Evolutionary conservation across 2,113 vertebrate species (phyloP).

Genomic region (Puffinus mauretanicus): DNA sequence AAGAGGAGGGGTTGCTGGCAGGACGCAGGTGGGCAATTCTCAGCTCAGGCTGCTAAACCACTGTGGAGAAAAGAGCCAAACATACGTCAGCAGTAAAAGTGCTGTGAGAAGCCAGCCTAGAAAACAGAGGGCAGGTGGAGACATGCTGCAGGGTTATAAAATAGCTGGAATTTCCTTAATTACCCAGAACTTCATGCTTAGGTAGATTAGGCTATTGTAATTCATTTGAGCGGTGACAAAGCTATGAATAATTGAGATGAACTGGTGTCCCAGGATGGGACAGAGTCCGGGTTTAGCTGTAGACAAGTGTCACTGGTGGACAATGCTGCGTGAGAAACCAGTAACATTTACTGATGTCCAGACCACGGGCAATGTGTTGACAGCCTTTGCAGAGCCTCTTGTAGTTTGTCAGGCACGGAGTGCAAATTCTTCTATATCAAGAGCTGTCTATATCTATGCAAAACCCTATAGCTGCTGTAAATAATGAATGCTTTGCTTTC

Average conservation of each 20-base stretch:
- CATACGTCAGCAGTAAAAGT: rapidly evolving
- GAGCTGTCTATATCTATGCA: background rate
- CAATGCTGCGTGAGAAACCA: background rate
- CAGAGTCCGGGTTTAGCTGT: background rate
- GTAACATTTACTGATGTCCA: rapidly evolving
- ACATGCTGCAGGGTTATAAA: background rate
- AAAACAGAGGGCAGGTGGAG: background rate
- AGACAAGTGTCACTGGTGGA: background rate
- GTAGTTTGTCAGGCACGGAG: background rate
- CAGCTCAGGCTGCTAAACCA: background rate
- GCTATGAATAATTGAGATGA: background rate
- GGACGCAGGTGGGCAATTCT: background rate
- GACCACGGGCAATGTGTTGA: rapidly evolving
- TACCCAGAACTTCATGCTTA: background rate
- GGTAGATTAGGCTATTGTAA: background rate
- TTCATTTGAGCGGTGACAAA: background rate
- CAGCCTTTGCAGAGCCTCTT: background rate
- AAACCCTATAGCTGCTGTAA: background rate
- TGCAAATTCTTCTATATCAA: background rate
- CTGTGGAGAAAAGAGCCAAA: background rate
- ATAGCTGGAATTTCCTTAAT: background rate
- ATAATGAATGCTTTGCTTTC: background rate
- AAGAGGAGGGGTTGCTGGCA: background rate
- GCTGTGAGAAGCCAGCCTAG: background rate
- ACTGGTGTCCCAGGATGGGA: background rate